A percentile compares a stretch with the other conserved stretches of the same genome.
phyloP scores from a whole-genome alignment of 1,140 invertebrate species.

The Drosophila hydei region DNA sequence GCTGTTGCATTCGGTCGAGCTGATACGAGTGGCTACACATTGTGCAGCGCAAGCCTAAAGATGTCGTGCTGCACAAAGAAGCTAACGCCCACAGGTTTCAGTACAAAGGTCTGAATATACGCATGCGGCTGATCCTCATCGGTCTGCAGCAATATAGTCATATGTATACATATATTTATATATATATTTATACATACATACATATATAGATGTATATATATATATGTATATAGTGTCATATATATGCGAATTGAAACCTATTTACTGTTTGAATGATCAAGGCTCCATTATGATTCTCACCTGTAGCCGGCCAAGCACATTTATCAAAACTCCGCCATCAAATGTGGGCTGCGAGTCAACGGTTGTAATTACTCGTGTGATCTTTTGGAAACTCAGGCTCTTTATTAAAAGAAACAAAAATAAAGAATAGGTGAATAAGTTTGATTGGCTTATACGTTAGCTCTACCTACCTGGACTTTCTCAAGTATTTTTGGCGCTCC shows the following conservation, averaged over 20 bases:
- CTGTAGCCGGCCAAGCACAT: slow-evolving; percentile 96
- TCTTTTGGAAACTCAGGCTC: slow-evolving; percentile 96
- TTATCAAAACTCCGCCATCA: slow-evolving; percentile 96
- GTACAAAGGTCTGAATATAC: slow-evolving; percentile 95
- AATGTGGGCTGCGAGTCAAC: slow-evolving; percentile 98
- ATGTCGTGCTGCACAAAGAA: slow-evolving; percentile 97
- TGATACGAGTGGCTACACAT: slow-evolving; percentile 84
- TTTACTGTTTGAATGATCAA: not conserved
- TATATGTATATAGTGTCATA: too few species aligned
- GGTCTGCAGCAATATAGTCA: slow-evolving; percentile 85
- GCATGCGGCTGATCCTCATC: slow-evolving; percentile 96
- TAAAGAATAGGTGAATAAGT: not conserved
- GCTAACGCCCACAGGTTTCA: slow-evolving; percentile 93
- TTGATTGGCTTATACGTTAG: not conserved
- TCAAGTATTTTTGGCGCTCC: slow-evolving; percentile 96
- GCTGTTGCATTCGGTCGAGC: slow-evolving; percentile 5
- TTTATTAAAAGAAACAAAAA: slow-evolving; percentile 74
- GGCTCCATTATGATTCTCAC: slow-evolving; percentile 85
- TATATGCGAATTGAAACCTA: not conserved
- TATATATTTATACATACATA: not conserved
- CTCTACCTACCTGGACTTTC: slow-evolving; percentile 92
- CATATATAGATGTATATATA: slow-evolving; percentile 19
- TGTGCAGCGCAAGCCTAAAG: slow-evolving; percentile 94
- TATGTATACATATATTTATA: slow-evolving; percentile 26
- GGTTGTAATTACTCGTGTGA: slow-evolving; percentile 94